Percentiles rank a stretch among this genome's conserved stretches.
These are phyloP conservation scores for Sciurus niger DNA, from an alignment of 2,113 vertebrate species.

Conservation along the genomic window DNA sequence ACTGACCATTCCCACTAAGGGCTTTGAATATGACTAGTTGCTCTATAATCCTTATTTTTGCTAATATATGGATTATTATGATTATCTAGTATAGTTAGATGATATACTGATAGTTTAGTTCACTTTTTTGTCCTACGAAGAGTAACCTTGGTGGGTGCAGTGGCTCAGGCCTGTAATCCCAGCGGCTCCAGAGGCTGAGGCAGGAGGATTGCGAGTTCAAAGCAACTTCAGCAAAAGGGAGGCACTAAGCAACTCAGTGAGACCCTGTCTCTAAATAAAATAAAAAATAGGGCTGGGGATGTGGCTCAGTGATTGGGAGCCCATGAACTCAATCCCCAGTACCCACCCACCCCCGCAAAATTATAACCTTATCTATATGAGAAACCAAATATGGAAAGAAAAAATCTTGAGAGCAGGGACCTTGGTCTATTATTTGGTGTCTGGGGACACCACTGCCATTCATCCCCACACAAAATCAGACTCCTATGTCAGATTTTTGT, in stretches of 20 bases:
- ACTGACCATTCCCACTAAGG: background rate
- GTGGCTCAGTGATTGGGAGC: too few relatives aligned
- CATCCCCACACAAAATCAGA: background rate
- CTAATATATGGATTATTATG: background rate
- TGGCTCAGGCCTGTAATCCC: too few relatives aligned
- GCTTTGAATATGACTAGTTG: background rate
- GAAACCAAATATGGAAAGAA: background rate
- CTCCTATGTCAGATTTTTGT: background rate
- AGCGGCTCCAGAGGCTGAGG: too few relatives aligned
- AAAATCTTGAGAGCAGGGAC: background rate
- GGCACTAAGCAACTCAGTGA: too few relatives aligned
- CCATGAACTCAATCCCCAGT: too few relatives aligned
- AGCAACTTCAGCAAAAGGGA: too few relatives aligned
- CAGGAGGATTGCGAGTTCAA: too few relatives aligned
- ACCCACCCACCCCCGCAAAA: too few relatives aligned
- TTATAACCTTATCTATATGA: background rate
- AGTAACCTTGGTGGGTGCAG: background rate
- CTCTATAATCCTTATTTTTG: background rate
- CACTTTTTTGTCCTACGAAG: background rate
- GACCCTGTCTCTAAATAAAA: too few relatives aligned
- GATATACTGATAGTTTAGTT: background rate
- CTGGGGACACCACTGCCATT: background rate
- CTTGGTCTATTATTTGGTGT: background rate
- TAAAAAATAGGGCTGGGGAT: too few relatives aligned
- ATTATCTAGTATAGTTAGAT: background rate